Percentiles rank a stretch among this genome's conserved stretches.
phyloP scores from a whole-genome alignment of 2,888 invertebrate species.

The Calliopum simillimum region DNA sequence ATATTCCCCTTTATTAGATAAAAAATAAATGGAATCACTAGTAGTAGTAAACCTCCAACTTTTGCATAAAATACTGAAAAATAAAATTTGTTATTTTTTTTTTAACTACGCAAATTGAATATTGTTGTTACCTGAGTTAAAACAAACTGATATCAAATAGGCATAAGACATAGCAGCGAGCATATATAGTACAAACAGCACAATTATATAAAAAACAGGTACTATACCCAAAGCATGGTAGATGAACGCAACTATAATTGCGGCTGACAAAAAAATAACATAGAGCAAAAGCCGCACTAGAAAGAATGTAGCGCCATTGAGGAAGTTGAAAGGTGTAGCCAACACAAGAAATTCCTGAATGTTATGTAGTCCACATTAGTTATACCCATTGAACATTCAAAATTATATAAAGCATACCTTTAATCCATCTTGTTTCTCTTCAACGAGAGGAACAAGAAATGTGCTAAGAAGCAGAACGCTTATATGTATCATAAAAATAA shows the following conservation, averaged over 20 bases:
- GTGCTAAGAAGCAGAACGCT: conserved; percentile 59
- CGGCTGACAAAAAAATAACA: conserved; percentile 48
- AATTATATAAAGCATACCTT: conserved; percentile 63
- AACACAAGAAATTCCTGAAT: conserved; percentile 59
- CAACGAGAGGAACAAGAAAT: conserved; percentile 70
- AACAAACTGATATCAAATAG: conserved; percentile 64
- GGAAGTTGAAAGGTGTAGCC: conserved; percentile 62
- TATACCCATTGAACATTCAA: not conserved
- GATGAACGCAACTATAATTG: conserved; percentile 49
- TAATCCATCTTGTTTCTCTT: conserved; percentile 73
- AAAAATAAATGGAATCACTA: conserved; percentile 60
- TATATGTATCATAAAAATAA: conserved; percentile 57
- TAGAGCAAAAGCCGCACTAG: conserved; percentile 58
- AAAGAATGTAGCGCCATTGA: conserved; percentile 64
- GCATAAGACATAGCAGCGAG: conserved; percentile 61
- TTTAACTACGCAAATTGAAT: not conserved
- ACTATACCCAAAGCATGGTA: conserved; percentile 55
- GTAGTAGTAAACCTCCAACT: conserved; percentile 61
- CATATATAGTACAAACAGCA: conserved; percentile 57
- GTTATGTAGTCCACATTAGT: conserved; percentile 1
- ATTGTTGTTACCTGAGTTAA: conserved; percentile 60
- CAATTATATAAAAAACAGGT: conserved; percentile 49
- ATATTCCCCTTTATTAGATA: conserved; percentile 53
- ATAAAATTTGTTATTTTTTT: conserved; percentile 20
- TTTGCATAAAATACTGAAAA: conserved; percentile 63